Base-by-base conservation (phyloP, 2,888 invertebrate species). In the Callyntrura sp. region DNA sequence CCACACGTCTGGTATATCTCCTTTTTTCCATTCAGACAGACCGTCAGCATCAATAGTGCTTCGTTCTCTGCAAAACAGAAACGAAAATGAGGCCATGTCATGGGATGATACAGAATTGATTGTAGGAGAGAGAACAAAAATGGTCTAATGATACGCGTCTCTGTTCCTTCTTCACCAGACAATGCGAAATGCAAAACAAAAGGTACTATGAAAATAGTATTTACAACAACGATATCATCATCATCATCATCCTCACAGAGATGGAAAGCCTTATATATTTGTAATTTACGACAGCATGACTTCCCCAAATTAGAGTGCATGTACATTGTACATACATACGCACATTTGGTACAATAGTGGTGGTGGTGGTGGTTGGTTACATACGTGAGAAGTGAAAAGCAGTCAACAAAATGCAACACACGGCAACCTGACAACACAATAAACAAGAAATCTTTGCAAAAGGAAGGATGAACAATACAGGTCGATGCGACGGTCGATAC, bases 71-170 rank as follows among this genome's bases (percentile, higher is more conserved):
- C 60, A 60, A 20, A 45, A 9, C 81, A 60, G 43, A 45, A 20
- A 20, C 5, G 83, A 83, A 83, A 83, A 83, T 68, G 83, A 83
- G 83, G 83, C 81, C 81, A 28, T 70, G 43, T 35, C 82, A 83
- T 28, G 45, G 68, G 83, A 83, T 68, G 68, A 14, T 65, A 62
- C 17, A 70, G 20, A 45, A 17, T 70, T 70, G 25, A 35, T 35
- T 43, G 62, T 62, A 57, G 43, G 35, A 51, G 17, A 79, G 35
- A 23, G 25, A 35, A 81, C 60, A 57, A 35, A 57, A 14, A 79
- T 14, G n/a, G 25, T 35, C 35, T 35, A 35, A 62, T 62, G 23
- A 62, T 62, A 60, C 3, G 12, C 8, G 20, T n/a, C 17, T 60
- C 17, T 76, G 48, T n/a, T 51, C 51, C 11, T 14, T 51, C n/a